phyloP scores from a whole-genome alignment of 2,797 vertebrate genomes.

The Huso huso region DNA sequence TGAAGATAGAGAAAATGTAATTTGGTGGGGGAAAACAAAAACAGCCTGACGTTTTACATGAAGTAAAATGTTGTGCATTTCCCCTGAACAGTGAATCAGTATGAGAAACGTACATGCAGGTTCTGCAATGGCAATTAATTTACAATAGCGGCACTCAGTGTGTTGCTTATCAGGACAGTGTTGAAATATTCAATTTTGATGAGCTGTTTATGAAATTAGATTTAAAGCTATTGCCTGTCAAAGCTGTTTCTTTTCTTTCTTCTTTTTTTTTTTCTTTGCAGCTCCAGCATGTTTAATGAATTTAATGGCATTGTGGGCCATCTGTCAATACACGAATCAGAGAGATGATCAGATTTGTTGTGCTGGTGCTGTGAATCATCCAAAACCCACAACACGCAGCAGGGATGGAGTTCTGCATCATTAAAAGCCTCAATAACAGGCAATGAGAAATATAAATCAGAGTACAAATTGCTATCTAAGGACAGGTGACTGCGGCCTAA shows the following conservation, averaged over 20 bases:
- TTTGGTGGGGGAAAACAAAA: too few species aligned
- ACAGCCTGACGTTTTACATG: too few species aligned
- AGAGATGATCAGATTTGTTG: constrained; percentile 14
- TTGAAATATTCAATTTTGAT: constrained; percentile 19
- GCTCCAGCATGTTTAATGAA: constrained; percentile 21
- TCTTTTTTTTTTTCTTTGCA: background rate
- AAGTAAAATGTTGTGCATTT: too few species aligned
- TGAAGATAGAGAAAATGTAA: too few species aligned
- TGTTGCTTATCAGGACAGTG: background rate
- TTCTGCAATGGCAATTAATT: too few species aligned
- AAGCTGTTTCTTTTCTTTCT: constrained; percentile 8
- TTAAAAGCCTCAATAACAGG: background rate
- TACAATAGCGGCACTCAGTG: too few species aligned
- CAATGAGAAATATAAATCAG: background rate
- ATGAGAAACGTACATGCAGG: too few species aligned
- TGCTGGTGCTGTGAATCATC: constrained; percentile 2
- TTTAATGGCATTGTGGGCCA: constrained; percentile 28
- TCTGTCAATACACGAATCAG: constrained; percentile 20
- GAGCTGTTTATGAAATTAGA: constrained; percentile 22
- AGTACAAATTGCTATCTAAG: background rate
- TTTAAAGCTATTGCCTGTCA: constrained; percentile 28
- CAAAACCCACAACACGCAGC: constrained; percentile 14
- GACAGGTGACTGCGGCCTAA: background rate
- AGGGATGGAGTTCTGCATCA: background rate
- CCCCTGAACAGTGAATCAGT: too few species aligned